A percentile compares a stretch with the other conserved stretches of the same genome.
phyloP scores from a whole-genome alignment of 2,113 vertebrate species.

The Dendropsophus ebraccatus region DNA sequence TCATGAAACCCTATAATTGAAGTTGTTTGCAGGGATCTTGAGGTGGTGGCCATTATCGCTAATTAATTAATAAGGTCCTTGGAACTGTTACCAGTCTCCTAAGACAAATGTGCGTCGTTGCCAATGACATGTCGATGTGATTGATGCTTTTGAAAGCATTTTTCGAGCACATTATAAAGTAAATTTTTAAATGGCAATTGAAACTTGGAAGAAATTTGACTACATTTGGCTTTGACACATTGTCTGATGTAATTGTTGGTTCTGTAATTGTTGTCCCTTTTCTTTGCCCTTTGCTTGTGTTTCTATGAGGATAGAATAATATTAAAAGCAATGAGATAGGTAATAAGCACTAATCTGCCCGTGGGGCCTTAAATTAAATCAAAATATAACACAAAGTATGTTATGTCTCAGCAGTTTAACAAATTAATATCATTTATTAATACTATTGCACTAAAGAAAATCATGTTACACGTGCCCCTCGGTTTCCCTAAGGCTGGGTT shows the following conservation, averaged over 20 bases:
- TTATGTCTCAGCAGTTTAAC: background rate
- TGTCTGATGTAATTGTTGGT: constrained; percentile 30
- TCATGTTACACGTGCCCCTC: background rate
- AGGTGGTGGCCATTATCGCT: constrained; percentile 25
- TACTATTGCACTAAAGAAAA: background rate
- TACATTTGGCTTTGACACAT: constrained; percentile 12
- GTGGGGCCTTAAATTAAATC: background rate
- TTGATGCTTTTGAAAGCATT: constrained; percentile 43
- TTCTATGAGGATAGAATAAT: background rate
- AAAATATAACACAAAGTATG: background rate
- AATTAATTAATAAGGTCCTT: constrained; percentile 34
- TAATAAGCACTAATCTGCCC: background rate
- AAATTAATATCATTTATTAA: background rate
- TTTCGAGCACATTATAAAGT: constrained; percentile 45
- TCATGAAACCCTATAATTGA: constrained; percentile 33
- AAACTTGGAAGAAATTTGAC: constrained; percentile 39
- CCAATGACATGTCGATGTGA: constrained; percentile 40
- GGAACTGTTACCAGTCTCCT: constrained; percentile 22
- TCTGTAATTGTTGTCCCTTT: constrained; percentile 21
- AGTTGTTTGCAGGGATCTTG: background rate
- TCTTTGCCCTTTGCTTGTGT: constrained; percentile 3
- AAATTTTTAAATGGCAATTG: constrained; percentile 39
- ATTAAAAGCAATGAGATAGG: background rate
- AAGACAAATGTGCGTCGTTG: constrained; percentile 6
- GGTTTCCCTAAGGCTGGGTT: background rate